A percentile compares a stretch with the other conserved stretches of the same genome.
Evolutionary conservation across 2,113 vertebrate genomes (phyloP).

Genomic region (Muscicapa adusta): DNA sequence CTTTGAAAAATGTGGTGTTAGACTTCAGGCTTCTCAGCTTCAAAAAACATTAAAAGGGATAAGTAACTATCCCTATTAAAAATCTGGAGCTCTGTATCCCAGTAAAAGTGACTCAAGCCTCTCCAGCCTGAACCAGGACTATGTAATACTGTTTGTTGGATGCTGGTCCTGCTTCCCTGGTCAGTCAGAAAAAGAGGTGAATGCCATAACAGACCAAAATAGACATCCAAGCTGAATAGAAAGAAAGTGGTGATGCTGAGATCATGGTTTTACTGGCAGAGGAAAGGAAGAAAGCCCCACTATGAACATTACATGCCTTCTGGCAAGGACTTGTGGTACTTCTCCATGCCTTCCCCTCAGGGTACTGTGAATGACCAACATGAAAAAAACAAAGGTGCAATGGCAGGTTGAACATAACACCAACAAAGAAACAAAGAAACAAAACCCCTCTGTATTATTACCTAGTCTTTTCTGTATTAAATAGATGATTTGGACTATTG

Average conservation of each 20-base stretch:
- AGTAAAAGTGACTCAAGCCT: background rate
- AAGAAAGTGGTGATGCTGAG: background rate
- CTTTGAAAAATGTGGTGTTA: background rate
- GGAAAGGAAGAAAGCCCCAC: background rate
- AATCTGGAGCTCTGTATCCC: background rate
- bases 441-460: accelerated
- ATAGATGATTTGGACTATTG: background rate
- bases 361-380: background rate
- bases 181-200: background rate
- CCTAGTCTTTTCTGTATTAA: background rate
- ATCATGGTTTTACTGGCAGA: background rate
- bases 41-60: background rate
- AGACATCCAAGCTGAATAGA: background rate
- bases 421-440: background rate
- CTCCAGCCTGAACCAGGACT: background rate
- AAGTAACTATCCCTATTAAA: background rate
- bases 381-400: background rate
- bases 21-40: background rate
- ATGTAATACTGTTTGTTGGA: background rate
- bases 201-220: background rate
- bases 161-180: background rate
- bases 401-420: background rate
- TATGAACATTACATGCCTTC: background rate
- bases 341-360: background rate
- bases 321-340: background rate